phyloP scores from a whole-genome alignment of 92 coral and sea anemone genomes.

The Diadumene lineata region DNA sequence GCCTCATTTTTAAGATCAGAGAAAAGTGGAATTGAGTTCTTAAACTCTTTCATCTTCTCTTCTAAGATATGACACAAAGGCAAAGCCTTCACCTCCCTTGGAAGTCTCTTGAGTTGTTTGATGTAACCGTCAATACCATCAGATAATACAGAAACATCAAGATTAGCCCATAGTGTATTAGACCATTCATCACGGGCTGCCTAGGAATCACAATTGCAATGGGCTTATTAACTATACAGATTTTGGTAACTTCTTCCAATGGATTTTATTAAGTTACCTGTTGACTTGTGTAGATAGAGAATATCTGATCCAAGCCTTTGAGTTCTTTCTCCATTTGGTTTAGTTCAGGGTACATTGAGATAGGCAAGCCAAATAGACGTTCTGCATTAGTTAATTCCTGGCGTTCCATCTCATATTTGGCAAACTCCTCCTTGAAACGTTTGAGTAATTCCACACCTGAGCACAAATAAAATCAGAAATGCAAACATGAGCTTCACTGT shows the following conservation, averaged over 20 bases:
- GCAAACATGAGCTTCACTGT: background rate
- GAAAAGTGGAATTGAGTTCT: constrained; percentile 96
- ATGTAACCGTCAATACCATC: constrained; percentile 95
- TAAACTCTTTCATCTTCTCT: constrained; percentile 98
- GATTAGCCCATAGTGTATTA: constrained; percentile 98
- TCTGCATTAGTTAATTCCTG: constrained; percentile 99
- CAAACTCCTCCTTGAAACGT: constrained; percentile 86
- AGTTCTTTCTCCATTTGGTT: constrained; percentile 96
- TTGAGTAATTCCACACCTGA: constrained; percentile 90
- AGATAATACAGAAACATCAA: constrained; percentile 90
- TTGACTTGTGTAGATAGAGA: constrained; percentile 88
- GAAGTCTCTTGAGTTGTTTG: constrained; percentile 89
- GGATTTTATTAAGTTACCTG: too few species aligned
- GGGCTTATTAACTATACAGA: background rate
- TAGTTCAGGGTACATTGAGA: constrained; percentile 95
- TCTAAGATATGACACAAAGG: constrained; percentile 92
- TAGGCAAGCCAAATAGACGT: constrained; percentile 90
- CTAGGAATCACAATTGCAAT: constrained; percentile 27
- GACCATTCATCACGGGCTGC: constrained; percentile 99
- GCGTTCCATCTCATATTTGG: constrained; percentile 86
- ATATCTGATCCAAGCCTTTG: constrained; percentile 92
- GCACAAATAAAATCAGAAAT: background rate
- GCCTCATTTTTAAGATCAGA: constrained; percentile 99
- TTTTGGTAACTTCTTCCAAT: too few species aligned
- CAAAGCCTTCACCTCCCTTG: constrained; percentile 91